Percentiles rank a stretch among this genome's conserved stretches.
phyloP scores from a whole-genome alignment of 2,888 invertebrate species.

The Trilocha varians region DNA sequence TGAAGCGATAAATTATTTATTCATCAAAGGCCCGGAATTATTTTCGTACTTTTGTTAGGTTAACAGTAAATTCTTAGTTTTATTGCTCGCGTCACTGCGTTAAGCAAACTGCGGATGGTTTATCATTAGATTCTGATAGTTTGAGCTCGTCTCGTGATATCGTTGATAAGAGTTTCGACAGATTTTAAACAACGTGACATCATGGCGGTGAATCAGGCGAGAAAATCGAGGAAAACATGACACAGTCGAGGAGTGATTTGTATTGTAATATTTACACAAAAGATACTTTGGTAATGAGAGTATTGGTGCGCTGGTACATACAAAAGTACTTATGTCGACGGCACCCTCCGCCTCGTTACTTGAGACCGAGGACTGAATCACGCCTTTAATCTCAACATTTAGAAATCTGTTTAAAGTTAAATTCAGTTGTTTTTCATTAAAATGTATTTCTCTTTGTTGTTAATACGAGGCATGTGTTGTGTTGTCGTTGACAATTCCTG shows the following conservation, averaged over 20 bases:
- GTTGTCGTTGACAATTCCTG: conserved; percentile 13
- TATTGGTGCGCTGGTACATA: background rate
- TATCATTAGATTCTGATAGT: conserved; percentile 23
- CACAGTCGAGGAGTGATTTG: conserved; percentile 8
- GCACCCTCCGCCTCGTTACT: background rate
- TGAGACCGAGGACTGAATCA: background rate
- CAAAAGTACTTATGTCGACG: conserved; percentile 2
- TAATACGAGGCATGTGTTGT: conserved; percentile 47
- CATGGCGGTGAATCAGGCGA: conserved; percentile 49
- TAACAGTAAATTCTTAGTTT: conserved; percentile 34
- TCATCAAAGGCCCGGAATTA: conserved; percentile 64
- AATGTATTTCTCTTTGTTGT: conserved; percentile 19
- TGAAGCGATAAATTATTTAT: conserved; percentile 68
- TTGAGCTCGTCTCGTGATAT: conserved; percentile 10
- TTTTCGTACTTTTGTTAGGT: conserved; percentile 66
- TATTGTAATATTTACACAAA: conserved; percentile 10
- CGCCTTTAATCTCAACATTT: background rate
- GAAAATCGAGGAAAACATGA: conserved; percentile 35
- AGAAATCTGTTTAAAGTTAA: conserved; percentile 24
- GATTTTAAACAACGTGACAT: conserved; percentile 43
- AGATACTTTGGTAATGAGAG: conserved; percentile 1
- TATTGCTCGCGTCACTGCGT: conserved; percentile 48
- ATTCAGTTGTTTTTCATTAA: conserved; percentile 30
- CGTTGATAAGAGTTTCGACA: conserved; percentile 45
- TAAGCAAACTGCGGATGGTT: conserved; percentile 40